These are phyloP conservation scores for Tympanuchus pallidicinctus DNA, from an alignment of 2,113 vertebrate genomes.

Conservation along the genomic window DNA sequence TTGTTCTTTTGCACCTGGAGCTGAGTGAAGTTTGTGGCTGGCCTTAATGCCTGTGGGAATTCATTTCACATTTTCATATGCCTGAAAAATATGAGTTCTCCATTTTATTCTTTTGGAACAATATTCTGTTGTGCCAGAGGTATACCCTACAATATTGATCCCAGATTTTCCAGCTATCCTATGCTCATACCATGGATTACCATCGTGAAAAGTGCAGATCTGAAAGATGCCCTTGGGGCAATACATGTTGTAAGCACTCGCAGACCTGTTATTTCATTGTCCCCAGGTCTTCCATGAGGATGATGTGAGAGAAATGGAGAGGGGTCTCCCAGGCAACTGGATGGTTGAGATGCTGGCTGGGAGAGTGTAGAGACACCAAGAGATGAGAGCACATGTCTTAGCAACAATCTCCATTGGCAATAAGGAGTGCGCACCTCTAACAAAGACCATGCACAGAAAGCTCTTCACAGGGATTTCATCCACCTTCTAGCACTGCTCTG, in stretches of 20 bases:
- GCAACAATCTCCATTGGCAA: neutral
- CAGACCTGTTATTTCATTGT: fast-evolving
- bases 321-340: constrained; percentile 26
- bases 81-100: neutral
- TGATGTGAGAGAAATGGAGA: neutral
- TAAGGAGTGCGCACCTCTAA: neutral
- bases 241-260: fast-evolving
- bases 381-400: constrained; percentile 26
- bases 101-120: neutral
- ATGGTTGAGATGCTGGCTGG: neutral
- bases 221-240: neutral
- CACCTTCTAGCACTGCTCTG: neutral
- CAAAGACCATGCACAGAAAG: neutral
- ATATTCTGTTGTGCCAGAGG: neutral
- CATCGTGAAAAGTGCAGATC: neutral
- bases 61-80: neutral
- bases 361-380: neutral
- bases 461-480: neutral
- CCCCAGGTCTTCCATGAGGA: neutral
- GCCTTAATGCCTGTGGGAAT: neutral
- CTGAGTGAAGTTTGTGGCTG: neutral
- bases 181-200: too few relatives aligned
- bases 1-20: neutral
- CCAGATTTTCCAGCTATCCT: neutral
- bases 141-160: neutral